Evolutionary conservation across 2,113 vertebrate genomes (phyloP).

Genomic region (Mobula birostris): DNA sequence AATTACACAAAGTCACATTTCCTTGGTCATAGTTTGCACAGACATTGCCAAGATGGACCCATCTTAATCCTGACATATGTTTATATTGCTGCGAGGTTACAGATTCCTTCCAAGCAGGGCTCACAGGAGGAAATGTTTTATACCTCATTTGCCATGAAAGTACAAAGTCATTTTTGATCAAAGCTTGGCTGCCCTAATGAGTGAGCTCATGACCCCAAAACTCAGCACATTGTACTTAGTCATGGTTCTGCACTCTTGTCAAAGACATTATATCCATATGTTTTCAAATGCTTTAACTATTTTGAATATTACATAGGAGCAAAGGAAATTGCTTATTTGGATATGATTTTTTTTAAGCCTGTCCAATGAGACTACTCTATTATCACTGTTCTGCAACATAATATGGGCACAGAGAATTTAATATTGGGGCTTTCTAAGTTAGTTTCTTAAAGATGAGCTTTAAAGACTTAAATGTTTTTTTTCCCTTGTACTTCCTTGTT

Average conservation of each 20-base stretch:
- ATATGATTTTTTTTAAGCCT: neutral
- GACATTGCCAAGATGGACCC: neutral
- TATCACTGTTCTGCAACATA: neutral
- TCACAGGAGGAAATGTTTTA: conserved; percentile 22
- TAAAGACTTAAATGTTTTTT: too few species aligned
- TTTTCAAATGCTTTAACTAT: neutral
- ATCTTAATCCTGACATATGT: neutral
- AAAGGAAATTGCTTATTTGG: neutral
- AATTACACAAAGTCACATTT: conserved; percentile 18
- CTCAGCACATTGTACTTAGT: conserved; percentile 32
- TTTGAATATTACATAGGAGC: neutral
- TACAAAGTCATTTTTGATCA: conserved; percentile 37
- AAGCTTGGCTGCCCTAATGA: conserved; percentile 30
- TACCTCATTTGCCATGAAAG: conserved; percentile 31
- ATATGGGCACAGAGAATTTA: neutral
- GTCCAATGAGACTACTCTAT: neutral
- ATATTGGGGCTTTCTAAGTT: neutral
- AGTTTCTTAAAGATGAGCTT: neutral
- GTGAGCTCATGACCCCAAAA: conserved; percentile 12
- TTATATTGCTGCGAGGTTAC: neutral
- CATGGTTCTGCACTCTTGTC: neutral
- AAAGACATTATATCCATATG: neutral
- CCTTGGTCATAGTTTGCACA: neutral
- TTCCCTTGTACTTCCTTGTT: neutral
- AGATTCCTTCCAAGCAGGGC: neutral